phyloP scores from a whole-genome alignment of 2,797 vertebrate species.

The Etheostoma perlongum region DNA sequence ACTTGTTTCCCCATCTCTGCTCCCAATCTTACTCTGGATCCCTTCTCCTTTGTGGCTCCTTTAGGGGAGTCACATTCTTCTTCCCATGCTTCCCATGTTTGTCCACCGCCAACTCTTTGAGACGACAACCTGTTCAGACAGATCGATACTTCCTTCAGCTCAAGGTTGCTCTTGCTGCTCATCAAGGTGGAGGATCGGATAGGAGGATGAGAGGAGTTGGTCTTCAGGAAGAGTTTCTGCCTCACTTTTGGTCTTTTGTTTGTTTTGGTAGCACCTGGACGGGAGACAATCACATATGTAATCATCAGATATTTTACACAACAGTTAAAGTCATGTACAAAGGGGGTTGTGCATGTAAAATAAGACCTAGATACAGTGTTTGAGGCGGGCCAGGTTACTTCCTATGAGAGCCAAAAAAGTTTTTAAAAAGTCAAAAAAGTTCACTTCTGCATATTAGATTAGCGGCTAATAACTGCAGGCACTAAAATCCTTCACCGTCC shows the following conservation, averaged over 20 bases:
- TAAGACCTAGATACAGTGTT: too few species aligned
- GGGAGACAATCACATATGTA: neutral
- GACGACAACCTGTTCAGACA: conserved; percentile 35
- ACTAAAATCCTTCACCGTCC: too few species aligned
- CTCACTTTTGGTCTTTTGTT: neutral
- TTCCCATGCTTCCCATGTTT: neutral
- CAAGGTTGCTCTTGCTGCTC: neutral
- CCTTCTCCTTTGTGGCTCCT: neutral
- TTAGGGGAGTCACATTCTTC: neutral
- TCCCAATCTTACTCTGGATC: neutral
- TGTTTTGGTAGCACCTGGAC: conserved; percentile 17
- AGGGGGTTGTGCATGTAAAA: too few species aligned
- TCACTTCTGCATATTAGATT: too few species aligned
- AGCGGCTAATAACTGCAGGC: too few species aligned
- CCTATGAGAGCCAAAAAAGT: too few species aligned
- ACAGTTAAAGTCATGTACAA: neutral
- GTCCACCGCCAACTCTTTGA: neutral
- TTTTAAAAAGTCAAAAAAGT: too few species aligned
- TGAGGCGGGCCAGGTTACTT: too few species aligned
- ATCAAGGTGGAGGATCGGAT: neutral
- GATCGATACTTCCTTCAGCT: conserved; percentile 24
- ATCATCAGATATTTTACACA: neutral
- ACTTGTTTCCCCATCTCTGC: neutral
- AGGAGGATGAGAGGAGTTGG: neutral
- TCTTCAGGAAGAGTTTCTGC: conserved; percentile 17